Conservation (phyloP, 1,140 invertebrate genomes). For the Idris sp. region DNA sequence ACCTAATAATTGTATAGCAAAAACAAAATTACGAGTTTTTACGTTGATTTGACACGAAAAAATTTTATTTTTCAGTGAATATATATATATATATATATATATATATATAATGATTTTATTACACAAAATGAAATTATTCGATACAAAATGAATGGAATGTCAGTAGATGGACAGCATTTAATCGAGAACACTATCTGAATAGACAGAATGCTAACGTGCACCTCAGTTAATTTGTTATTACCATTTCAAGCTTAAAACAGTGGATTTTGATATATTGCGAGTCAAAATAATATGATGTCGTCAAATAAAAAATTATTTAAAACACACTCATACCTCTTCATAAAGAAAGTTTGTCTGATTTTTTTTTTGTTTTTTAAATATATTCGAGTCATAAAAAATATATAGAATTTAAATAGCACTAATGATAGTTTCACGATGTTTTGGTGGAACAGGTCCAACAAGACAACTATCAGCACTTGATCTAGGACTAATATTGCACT, state of each 20-base stretch:
- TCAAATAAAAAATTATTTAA: constrained; percentile 36
- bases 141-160: constrained; percentile 13
- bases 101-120: too few relatives aligned
- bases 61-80: too few relatives aligned
- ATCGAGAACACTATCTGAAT: constrained; percentile 33
- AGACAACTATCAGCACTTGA: constrained; percentile 81
- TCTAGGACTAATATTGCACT: constrained; percentile 83
- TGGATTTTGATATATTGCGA: too few relatives aligned
- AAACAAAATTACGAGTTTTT: too few relatives aligned
- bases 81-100: too few relatives aligned
- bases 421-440: constrained; percentile 76
- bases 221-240: constrained; percentile 36
- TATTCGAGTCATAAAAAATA: constrained; percentile 47
- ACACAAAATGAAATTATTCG: neutral
- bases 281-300: constrained; percentile 16
- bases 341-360: constrained; percentile 42
- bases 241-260: too few relatives aligned
- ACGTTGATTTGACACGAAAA: too few relatives aligned
- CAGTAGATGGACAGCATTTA: constrained; percentile 6
- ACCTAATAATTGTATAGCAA: too few relatives aligned
- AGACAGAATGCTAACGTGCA: constrained; percentile 53
- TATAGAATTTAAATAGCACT: constrained; percentile 75
- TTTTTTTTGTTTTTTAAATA: too few relatives aligned
- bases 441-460: constrained; percentile 69
- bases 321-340: constrained; percentile 19